Conservation (phyloP, 2,888 invertebrate genomes). For the Rhaphigaster nebulosa region DNA sequence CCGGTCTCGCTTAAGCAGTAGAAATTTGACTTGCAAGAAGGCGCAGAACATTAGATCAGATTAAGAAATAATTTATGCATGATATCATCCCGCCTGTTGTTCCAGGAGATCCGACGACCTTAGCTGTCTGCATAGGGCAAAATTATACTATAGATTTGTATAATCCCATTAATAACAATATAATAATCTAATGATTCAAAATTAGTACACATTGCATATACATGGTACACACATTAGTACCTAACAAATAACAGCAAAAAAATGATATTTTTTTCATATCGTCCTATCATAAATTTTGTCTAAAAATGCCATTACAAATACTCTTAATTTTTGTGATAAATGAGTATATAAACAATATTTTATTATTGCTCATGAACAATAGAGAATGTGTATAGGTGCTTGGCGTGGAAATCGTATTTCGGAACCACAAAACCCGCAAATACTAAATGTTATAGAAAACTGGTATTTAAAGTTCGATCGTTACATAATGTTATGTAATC, state of each 20-base stretch:
- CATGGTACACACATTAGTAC: no score
- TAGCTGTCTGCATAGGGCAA: neutral
- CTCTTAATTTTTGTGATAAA: neutral
- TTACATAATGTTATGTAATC: neutral
- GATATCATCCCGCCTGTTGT: neutral
- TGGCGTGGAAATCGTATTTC: neutral
- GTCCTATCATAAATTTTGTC: no score
- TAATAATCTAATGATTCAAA: neutral
- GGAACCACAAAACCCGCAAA: neutral
- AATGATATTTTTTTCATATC: no score
- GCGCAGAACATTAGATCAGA: constrained; percentile 10
- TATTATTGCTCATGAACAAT: neutral
- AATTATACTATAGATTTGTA: neutral
- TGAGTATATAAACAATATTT: neutral
- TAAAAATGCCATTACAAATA: no score
- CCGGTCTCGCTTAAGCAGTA: neutral
- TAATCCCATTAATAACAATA: neutral
- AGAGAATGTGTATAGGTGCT: neutral
- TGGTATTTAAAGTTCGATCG: neutral
- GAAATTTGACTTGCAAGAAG: constrained; percentile 33
- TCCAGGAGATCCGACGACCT: neutral
- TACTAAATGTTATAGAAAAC: neutral
- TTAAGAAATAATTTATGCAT: constrained; percentile 41
- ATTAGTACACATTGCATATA: neutral
- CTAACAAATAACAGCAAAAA: neutral